phyloP scores from a whole-genome alignment of 2,797 vertebrate genomes.

The Sternotherus odoratus region DNA sequence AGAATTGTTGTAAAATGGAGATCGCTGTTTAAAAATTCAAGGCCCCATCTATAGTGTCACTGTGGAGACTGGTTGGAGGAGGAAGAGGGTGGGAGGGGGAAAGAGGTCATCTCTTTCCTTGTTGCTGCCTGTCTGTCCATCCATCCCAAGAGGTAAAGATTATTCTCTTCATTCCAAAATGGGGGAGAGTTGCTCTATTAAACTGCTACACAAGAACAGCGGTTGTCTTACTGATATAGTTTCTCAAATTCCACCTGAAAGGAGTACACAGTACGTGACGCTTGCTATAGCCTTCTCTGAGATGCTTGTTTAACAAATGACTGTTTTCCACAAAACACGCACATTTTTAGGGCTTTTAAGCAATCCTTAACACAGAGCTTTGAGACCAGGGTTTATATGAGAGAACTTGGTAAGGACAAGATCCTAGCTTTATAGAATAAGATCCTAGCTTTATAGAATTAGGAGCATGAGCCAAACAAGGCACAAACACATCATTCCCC shows the following conservation, averaged over 20 bases:
- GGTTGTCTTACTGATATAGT: not conserved
- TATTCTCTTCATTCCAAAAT: no score
- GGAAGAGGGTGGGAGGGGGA: no score
- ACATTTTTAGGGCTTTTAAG: not conserved
- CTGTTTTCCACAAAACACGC: not conserved
- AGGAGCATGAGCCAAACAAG: slow-evolving; percentile 9
- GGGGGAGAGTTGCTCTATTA: no score
- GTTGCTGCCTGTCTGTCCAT: no score
- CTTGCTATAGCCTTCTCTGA: not conserved
- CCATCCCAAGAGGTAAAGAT: no score
- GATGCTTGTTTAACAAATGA: not conserved
- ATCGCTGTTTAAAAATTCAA: not conserved
- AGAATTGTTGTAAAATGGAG: slow-evolving; percentile 26
- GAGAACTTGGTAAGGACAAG: not conserved
- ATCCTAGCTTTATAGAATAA: not conserved
- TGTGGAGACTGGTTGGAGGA: no score
- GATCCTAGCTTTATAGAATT: not conserved
- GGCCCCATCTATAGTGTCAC: no score
- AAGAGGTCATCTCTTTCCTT: no score
- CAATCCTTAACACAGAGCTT: not conserved
- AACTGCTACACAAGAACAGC: not conserved
- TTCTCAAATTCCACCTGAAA: slow-evolving; percentile 13
- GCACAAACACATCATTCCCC: accelerated
- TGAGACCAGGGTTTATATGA: not conserved
- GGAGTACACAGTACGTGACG: not conserved